Base-by-base conservation (phyloP, 2,797 vertebrate species). In the Delichon dasypus region DNA sequence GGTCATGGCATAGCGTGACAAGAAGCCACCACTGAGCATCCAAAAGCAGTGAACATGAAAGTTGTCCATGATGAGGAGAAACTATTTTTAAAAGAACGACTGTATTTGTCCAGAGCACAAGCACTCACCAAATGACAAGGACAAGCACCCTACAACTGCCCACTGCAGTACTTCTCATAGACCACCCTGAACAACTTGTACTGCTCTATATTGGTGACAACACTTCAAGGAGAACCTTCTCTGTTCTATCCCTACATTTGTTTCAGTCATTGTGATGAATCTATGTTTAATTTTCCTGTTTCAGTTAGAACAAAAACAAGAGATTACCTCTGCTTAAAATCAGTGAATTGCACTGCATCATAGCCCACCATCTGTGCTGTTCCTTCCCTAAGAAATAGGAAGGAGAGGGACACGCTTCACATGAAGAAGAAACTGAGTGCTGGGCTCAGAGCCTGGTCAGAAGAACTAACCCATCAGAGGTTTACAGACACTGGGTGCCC, bases 1-100 rank as follows among this genome's bases (percentile, higher is more conserved):
- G n/a, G 5, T 44, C 48, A 47, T 7, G 2, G 1, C 53, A 50
- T 1, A 45, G 48, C 0, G 0, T 3, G 22, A 48, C 1, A 3
- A 55, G 27, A 81, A 94, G 29, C 10, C 64, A 48, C 10, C 51
- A 48, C 9, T 8, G 10, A 66, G 65, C 30, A 74, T 10, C 27
- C 32, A 42, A 65, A 87, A 45, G 5, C 9, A 40, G 21, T 0
- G 14, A 89, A 61, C 5, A 4, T 2, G 13, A 72, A 87, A 75
- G 34, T 27, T 21, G 48, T 4, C 8, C 0, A 0, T 6, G 23
- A 47, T 18, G 10, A 22, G 29, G 25, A 85, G 32, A 75, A 18
- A 11, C 29, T 29, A 10, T 27, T 85, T 92, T 65, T 58, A 40
- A 34, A 71, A 77, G 34, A 58, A 65, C 0, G 0, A 85, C 23